These are phyloP conservation scores for Rhadina sibilatrix DNA, from an alignment of 2,113 vertebrate genomes.

Conservation along the genomic window DNA sequence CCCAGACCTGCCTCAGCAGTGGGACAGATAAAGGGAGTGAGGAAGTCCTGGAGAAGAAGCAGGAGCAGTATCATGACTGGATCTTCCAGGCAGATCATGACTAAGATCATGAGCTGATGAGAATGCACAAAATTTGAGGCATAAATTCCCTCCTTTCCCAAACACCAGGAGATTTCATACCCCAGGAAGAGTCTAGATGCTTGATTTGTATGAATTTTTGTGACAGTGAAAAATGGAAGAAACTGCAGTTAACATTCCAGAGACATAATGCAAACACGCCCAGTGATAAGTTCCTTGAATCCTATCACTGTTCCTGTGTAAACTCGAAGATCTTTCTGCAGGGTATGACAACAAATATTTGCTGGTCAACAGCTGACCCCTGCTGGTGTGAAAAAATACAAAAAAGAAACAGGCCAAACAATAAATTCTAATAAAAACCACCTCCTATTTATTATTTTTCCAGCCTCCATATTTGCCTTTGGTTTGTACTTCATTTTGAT, in stretches of 20 bases:
- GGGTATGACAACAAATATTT: background rate
- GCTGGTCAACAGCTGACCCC: constrained; percentile 57
- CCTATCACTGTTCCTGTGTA: background rate
- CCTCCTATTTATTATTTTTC: background rate
- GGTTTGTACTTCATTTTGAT: background rate
- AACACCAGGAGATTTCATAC: background rate
- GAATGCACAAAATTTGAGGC: background rate
- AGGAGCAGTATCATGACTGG: background rate
- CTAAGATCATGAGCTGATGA: background rate
- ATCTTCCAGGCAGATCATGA: background rate
- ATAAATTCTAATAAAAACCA: background rate
- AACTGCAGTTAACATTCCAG: background rate
- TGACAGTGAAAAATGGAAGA: background rate
- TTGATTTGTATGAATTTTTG: background rate
- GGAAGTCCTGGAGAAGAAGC: background rate
- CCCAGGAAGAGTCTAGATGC: background rate
- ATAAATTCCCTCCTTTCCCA: background rate
- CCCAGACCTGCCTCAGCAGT: background rate
- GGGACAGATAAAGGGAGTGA: background rate
- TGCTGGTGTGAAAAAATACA: constrained; percentile 27
- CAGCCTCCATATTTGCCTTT: background rate
- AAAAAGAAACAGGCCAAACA: background rate
- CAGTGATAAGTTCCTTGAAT: background rate
- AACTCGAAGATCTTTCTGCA: background rate
- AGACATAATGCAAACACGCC: background rate